These are phyloP conservation scores for Argynnis bischoffii DNA, from an alignment of 2,888 invertebrate genomes.

Conservation along the genomic window DNA sequence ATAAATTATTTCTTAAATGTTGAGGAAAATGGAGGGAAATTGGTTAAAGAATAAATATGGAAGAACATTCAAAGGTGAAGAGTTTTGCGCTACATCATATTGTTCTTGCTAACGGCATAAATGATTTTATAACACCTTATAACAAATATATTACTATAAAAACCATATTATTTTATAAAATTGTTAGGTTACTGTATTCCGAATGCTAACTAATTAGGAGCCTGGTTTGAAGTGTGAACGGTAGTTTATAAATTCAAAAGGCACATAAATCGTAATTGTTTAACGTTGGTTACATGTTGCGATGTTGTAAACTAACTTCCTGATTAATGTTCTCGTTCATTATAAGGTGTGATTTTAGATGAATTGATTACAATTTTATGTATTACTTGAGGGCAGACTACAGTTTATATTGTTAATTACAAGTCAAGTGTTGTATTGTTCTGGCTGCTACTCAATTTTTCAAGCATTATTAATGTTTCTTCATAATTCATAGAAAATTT, in stretches of 20 bases:
- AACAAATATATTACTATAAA: not conserved
- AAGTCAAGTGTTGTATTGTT: too few species aligned
- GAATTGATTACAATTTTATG: slow-evolving; percentile 4
- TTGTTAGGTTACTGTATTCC: not conserved
- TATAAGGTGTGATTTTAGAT: slow-evolving; percentile 14
- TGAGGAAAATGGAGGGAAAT: too few species aligned
- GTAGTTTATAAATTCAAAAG: slow-evolving; percentile 20
- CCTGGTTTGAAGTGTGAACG: slow-evolving; percentile 12
- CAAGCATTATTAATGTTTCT: too few species aligned
- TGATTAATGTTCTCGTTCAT: slow-evolving; percentile 18
- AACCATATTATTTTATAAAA: not conserved
- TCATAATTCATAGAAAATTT: too few species aligned
- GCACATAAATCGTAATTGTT: slow-evolving; percentile 20
- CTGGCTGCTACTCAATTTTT: too few species aligned
- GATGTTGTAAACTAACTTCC: slow-evolving; percentile 13
- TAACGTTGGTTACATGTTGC: slow-evolving; percentile 5
- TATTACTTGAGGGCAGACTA: not conserved
- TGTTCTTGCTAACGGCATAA: too few species aligned
- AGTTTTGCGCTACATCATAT: too few species aligned
- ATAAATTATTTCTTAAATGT: too few species aligned
- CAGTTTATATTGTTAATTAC: too few species aligned
- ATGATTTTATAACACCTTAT: too few species aligned
- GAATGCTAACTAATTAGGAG: slow-evolving; percentile 13
- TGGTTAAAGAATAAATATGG: too few species aligned
- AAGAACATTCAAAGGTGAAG: too few species aligned